A percentile compares a stretch with the other conserved stretches of the same genome.
Evolutionary conservation across 1,140 invertebrate genomes (phyloP).

Genomic region (Drosophila tani): DNA sequence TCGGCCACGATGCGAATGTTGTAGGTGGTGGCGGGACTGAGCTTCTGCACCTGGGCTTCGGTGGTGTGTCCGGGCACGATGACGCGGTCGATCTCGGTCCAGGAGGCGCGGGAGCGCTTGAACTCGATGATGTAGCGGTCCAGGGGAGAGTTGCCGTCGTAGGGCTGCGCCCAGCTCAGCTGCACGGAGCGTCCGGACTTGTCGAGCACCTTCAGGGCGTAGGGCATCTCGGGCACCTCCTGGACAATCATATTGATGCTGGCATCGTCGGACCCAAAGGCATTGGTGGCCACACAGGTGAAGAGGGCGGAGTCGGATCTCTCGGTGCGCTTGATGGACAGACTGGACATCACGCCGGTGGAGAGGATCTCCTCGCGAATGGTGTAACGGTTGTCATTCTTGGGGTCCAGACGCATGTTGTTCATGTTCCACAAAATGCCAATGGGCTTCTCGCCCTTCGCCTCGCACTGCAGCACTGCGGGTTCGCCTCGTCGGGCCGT

Average conservation of each 20-base stretch:
- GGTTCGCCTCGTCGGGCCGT: conserved; percentile 95
- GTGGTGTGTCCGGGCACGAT: conserved; percentile 94
- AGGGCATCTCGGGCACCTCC: conserved; percentile 97
- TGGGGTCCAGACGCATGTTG: conserved; percentile 94
- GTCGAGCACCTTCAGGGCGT: conserved; percentile 95
- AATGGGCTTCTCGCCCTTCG: conserved; percentile 98
- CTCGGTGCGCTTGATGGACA: conserved; percentile 95
- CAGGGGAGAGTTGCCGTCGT: conserved; percentile 97
- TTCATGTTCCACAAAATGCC: conserved; percentile 98
- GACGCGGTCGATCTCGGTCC: conserved; percentile 94
- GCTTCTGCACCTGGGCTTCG: conserved; percentile 94
- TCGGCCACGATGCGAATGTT: conserved; percentile 96
- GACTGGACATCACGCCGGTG: conserved; percentile 94
- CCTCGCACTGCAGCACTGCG: conserved; percentile 96
- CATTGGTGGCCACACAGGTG: conserved; percentile 97
- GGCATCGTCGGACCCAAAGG: conserved; percentile 97
- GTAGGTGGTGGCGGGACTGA: conserved; percentile 96
- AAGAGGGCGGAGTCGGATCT: conserved; percentile 96
- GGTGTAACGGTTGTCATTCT: conserved; percentile 94
- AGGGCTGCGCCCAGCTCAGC: conserved; percentile 96
- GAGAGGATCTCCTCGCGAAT: conserved; percentile 95
- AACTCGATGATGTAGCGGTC: conserved; percentile 96
- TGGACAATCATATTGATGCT: conserved; percentile 98
- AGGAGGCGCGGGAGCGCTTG: conserved; percentile 94
- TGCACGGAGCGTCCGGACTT: conserved; percentile 96